A percentile compares a stretch with the other conserved stretches of the same genome.
These are phyloP conservation scores for Bruchidius siliquastri DNA, from an alignment of 2,888 invertebrate species.

Conservation along the genomic window DNA sequence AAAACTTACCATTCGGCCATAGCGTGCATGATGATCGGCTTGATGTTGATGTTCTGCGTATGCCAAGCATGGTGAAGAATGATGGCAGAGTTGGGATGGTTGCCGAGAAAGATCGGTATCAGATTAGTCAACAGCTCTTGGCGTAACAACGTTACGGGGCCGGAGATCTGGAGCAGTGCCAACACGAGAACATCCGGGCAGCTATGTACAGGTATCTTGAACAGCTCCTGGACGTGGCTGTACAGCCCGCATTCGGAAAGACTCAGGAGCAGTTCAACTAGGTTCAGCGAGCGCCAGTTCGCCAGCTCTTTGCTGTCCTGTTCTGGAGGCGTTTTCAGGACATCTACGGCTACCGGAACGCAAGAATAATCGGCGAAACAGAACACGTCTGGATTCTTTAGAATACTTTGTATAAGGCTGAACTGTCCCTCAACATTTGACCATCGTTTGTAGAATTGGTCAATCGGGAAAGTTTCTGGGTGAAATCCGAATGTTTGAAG, in stretches of 20 bases:
- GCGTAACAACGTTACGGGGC: slow-evolving; percentile 70
- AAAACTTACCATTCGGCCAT: slow-evolving; percentile 88
- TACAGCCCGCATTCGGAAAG: slow-evolving; percentile 86
- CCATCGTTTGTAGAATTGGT: slow-evolving; percentile 85
- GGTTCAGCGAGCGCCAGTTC: slow-evolving; percentile 89
- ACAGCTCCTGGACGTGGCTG: slow-evolving; percentile 77
- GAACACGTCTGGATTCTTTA: slow-evolving; percentile 90
- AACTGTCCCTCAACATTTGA: slow-evolving; percentile 90
- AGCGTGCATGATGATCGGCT: slow-evolving; percentile 86
- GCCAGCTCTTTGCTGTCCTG: slow-evolving; percentile 89
- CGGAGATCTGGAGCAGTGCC: slow-evolving; percentile 81
- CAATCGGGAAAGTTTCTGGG: slow-evolving; percentile 77
- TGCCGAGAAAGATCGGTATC: slow-evolving; percentile 89
- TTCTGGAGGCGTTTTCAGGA: slow-evolving; percentile 91
- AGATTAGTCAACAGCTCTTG: slow-evolving; percentile 84
- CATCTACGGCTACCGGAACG: slow-evolving; percentile 79
- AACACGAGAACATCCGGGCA: slow-evolving; percentile 93
- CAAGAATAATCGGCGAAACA: slow-evolving; percentile 90
- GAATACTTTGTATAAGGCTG: slow-evolving; percentile 78
- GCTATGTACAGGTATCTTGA: slow-evolving; percentile 86
- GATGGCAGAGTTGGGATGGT: slow-evolving; percentile 95
- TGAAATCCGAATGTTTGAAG: slow-evolving; percentile 69
- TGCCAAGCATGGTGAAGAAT: slow-evolving; percentile 97
- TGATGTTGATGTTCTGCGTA: slow-evolving; percentile 64
- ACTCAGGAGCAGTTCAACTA: slow-evolving; percentile 82